Conservation (phyloP, 2,797 vertebrate genomes). For the Gambusia yucatana region DNA sequence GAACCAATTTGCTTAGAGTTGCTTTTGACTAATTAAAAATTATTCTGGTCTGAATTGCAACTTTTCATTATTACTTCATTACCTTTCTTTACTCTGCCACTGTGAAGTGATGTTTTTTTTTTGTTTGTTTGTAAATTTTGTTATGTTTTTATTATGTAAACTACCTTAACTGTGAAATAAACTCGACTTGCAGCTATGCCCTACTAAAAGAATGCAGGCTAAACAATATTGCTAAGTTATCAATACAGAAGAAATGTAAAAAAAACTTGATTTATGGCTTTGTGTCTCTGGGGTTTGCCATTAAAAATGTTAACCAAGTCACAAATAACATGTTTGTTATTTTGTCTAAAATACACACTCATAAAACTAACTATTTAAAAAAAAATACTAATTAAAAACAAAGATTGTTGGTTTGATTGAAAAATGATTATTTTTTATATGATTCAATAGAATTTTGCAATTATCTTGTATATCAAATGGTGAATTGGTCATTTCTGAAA, state of each 20-base stretch:
- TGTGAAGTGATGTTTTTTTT: too few species aligned
- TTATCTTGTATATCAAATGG: neutral
- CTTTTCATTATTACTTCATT: too few species aligned
- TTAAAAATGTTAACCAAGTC: neutral
- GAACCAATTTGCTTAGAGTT: too few species aligned
- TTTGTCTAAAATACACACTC: neutral
- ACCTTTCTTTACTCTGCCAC: too few species aligned
- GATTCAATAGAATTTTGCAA: neutral
- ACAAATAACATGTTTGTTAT: neutral
- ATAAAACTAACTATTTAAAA: neutral
- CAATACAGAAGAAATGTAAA: neutral
- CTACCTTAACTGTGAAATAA: too few species aligned
- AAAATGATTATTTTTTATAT: neutral
- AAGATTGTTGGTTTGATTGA: too few species aligned
- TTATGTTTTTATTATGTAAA: too few species aligned
- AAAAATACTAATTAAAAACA: neutral
- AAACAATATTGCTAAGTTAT: neutral
- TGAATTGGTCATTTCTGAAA: neutral
- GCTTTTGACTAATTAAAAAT: too few species aligned
- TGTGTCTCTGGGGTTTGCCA: neutral
- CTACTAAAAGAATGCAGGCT: neutral
- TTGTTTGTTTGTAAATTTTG: too few species aligned
- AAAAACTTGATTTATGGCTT: neutral
- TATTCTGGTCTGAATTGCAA: too few species aligned
- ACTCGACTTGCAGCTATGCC: too few species aligned